These are phyloP conservation scores for Cynocephalus volans DNA, from an alignment of 2,113 vertebrate species.

Conservation along the genomic window DNA sequence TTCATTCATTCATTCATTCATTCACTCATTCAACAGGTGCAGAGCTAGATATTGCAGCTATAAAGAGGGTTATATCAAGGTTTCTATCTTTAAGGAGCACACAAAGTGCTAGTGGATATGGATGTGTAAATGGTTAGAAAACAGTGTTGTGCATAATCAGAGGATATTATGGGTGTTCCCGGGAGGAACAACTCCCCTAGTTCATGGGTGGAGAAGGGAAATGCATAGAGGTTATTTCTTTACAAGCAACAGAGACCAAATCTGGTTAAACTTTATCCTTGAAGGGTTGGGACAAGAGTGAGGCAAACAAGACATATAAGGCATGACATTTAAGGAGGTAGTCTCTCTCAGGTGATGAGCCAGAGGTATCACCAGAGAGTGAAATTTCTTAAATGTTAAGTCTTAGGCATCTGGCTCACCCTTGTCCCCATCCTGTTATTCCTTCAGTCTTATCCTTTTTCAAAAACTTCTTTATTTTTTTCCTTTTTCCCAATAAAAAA, in stretches of 20 bases:
- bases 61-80: not conserved
- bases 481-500: not conserved
- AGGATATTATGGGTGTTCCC: not conserved
- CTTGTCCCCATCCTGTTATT: not conserved
- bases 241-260: slow-evolving; percentile 1
- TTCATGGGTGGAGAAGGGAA: not conserved
- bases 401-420: not conserved
- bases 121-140: not conserved
- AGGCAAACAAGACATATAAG: not conserved
- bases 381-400: not conserved
- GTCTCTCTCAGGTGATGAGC: not conserved
- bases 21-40: not conserved
- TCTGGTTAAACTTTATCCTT: slow-evolving; percentile 10
- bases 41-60: not conserved
- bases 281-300: not conserved
- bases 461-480: not conserved
- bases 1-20: not conserved
- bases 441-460: not conserved
- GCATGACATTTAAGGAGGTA: not conserved
- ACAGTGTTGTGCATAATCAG: not conserved
- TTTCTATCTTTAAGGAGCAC: not conserved
- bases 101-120: not conserved
- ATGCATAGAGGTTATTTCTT: not conserved
- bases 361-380: not conserved
- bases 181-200: not conserved